Evolutionary conservation across 2,888 invertebrate genomes (phyloP), one percentile per base, ranked within the genome.

Genomic region (Macrophya alboannulata): DNA sequence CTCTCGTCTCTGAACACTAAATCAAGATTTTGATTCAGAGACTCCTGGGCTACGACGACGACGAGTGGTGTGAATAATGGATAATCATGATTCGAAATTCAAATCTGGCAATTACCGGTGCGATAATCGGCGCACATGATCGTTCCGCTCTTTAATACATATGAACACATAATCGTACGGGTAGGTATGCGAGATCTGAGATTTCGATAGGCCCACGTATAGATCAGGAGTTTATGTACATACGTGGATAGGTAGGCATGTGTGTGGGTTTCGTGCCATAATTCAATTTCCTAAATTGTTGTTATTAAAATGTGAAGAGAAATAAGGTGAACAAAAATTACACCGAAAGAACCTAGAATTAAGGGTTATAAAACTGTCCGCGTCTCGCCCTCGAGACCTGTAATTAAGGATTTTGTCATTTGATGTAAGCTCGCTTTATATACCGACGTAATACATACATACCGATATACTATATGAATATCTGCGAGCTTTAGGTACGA

Each of bases 391-490:
- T 51, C 48, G 3, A 25, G 81, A 84, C 77, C 59, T 85, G 89
- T 88, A 88, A 90, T 91, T 89, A 91, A 88, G 88, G 89, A 88
- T 89, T 87, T 90, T 89, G 90, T 89, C 90, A 88, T 88, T 89
- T 85, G 88, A 87, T 82, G 74, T 77, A 79, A 43, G 10, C 74
- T 68, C 37, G 68, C 25, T 45, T 45, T 21, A 21, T 72, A 21
- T 40, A 71, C 71, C 71, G 12, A 65, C 62, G 25, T 62, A 62
- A 25, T 62, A 62, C 25, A 25, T 62, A 31, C 37, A 25, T 10
- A 31, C 3, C 8, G 1, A 43, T 43, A 55, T 55, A 51, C 51
- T 43, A n/a, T 43, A 55, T 55, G 55, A 31, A 77, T 77, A 77
- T 4, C 77, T 55, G 37, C 37, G 2, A 55, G 48, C n/a, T 55